Percentiles rank a stretch among this genome's conserved stretches.
phyloP scores from a whole-genome alignment of 2,113 vertebrate species.

The Colinus virginianus region DNA sequence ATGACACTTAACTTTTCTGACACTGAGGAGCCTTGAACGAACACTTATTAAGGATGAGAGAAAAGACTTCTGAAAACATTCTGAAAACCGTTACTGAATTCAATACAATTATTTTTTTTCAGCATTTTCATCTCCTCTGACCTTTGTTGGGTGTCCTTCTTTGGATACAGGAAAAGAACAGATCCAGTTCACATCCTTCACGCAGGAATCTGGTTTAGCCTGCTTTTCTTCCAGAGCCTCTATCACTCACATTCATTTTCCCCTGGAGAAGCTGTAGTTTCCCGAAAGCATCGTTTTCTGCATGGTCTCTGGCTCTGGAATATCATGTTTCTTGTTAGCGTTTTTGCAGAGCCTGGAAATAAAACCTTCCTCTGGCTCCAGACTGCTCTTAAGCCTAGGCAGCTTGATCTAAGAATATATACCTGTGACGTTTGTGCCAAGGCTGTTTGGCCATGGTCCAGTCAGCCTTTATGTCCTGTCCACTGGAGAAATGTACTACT shows the following conservation, averaged over 20 bases:
- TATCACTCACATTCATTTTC: neutral
- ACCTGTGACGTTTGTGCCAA: neutral
- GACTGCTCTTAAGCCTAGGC: neutral
- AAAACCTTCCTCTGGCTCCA: neutral
- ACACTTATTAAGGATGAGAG: neutral
- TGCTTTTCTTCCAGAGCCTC: neutral
- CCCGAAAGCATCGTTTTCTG: neutral
- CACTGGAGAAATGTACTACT: neutral
- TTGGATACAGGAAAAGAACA: neutral
- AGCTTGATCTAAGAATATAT: neutral
- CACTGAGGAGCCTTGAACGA: neutral
- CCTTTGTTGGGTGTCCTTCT: neutral
- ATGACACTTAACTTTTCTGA: neutral
- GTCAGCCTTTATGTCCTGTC: neutral
- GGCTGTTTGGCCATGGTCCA: constrained; percentile 1
- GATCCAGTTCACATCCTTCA: neutral
- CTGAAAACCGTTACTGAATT: neutral
- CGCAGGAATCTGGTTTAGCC: neutral
- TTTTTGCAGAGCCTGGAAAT: neutral
- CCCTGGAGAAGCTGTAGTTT: neutral
- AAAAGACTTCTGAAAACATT: neutral
- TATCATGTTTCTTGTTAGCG: neutral
- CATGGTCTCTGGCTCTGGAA: neutral
- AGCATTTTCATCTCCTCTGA: neutral
- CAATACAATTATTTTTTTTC: neutral